Evolutionary conservation across 2,797 vertebrate genomes (phyloP).

Genomic region (Triplophysa bombifrons): DNA sequence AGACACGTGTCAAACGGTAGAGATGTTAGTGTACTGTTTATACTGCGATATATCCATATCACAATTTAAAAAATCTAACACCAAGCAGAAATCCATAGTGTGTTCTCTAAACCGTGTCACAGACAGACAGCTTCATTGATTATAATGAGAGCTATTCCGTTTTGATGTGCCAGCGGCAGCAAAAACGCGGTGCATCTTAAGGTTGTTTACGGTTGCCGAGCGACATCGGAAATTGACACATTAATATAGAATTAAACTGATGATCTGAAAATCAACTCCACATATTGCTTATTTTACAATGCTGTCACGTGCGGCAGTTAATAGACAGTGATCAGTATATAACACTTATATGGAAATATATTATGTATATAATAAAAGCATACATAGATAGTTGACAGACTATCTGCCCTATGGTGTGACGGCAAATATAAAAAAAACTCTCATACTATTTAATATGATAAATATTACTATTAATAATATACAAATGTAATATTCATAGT

Average conservation of each 20-base stretch:
- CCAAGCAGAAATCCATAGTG: neutral
- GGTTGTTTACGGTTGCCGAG: neutral
- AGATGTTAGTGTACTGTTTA: neutral
- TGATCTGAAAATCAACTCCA: neutral
- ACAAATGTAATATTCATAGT: no score
- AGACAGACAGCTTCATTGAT: neutral
- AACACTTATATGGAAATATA: no score
- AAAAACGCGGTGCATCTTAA: neutral
- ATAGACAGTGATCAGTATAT: neutral
- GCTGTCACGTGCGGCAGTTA: neutral
- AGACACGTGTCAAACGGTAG: neutral
- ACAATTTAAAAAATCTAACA: neutral
- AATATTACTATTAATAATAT: no score
- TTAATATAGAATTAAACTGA: neutral
- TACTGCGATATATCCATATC: neutral
- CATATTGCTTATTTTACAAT: neutral
- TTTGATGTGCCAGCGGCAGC: neutral
- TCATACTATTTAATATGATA: no score
- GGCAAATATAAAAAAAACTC: no score
- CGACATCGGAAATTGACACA: neutral
- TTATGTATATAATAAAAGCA: no score
- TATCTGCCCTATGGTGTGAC: no score
- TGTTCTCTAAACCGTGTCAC: neutral
- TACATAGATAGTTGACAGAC: no score
- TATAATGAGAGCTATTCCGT: constrained; percentile 1